phyloP scores from a whole-genome alignment of 2,113 vertebrate genomes.

The Ibidorhyncha struthersii region DNA sequence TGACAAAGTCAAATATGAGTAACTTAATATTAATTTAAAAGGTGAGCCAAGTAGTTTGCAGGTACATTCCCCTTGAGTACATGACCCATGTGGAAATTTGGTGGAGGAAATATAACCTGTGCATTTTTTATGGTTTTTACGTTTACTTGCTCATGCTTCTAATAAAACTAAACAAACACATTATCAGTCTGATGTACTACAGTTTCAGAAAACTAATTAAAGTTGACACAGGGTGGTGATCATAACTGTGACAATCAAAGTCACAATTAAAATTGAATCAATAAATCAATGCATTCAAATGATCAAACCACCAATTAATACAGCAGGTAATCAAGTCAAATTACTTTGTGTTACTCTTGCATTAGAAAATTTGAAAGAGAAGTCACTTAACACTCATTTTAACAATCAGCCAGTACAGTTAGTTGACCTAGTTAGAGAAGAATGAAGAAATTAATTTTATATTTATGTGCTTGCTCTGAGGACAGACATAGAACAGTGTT shows the following conservation, averaged over 20 bases:
- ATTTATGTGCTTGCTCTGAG: neutral
- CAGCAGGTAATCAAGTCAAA: neutral
- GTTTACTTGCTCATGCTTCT: neutral
- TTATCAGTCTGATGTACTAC: neutral
- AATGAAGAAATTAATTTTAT: neutral
- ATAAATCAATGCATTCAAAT: neutral
- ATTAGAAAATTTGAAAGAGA: neutral
- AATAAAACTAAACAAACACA: neutral
- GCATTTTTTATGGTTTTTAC: neutral
- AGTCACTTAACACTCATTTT: neutral
- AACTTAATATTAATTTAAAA: neutral
- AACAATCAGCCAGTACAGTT: neutral
- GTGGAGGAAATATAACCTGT: neutral
- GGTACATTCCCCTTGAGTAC: neutral
- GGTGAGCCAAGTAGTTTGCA: neutral
- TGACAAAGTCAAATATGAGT: neutral
- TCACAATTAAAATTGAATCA: neutral
- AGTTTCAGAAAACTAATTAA: neutral
- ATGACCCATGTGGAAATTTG: neutral
- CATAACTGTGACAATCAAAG: neutral
- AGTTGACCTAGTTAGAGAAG: neutral
- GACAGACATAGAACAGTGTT: neutral
- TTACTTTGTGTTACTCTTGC: neutral
- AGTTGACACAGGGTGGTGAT: neutral
- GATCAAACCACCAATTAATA: neutral